Evolutionary conservation across 2,888 invertebrate genomes (phyloP).

Genomic region (Tenthredo distinguenda): DNA sequence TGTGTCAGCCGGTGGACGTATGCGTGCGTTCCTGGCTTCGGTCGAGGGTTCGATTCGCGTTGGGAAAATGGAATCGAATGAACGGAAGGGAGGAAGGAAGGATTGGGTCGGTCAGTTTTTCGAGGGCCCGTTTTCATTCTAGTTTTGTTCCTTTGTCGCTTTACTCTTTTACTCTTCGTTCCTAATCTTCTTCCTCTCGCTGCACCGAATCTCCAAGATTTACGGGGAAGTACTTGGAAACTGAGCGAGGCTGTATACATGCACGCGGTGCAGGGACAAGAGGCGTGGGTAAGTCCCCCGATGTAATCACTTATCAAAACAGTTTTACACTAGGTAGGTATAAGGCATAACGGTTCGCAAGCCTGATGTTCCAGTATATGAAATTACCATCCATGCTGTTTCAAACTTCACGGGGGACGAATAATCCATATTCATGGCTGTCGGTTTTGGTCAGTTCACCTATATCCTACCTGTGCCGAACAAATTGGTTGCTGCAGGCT

Average conservation of each 20-base stretch:
- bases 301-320: slow-evolving; percentile 5
- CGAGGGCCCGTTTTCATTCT: neutral
- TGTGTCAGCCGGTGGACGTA: slow-evolving; percentile 14
- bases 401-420: slow-evolving; percentile 5
- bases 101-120: neutral
- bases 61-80: neutral
- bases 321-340: neutral
- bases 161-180: neutral
- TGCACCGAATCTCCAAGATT: neutral
- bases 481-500: neutral
- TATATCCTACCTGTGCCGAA: neutral
- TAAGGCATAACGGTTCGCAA: neutral
- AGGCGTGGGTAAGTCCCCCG: neutral
- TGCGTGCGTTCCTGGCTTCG: neutral
- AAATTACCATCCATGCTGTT: slow-evolving; percentile 1
- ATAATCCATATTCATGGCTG: slow-evolving; percentile 21
- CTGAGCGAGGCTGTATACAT: neutral
- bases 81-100: slow-evolving; percentile 1
- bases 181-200: neutral
- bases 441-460: neutral
- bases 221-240: neutral
- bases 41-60: neutral
- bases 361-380: neutral
- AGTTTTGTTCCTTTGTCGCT: neutral
- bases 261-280: neutral